Conservation (phyloP, 2,113 vertebrate species). For the Myotis brandtii region DNA sequence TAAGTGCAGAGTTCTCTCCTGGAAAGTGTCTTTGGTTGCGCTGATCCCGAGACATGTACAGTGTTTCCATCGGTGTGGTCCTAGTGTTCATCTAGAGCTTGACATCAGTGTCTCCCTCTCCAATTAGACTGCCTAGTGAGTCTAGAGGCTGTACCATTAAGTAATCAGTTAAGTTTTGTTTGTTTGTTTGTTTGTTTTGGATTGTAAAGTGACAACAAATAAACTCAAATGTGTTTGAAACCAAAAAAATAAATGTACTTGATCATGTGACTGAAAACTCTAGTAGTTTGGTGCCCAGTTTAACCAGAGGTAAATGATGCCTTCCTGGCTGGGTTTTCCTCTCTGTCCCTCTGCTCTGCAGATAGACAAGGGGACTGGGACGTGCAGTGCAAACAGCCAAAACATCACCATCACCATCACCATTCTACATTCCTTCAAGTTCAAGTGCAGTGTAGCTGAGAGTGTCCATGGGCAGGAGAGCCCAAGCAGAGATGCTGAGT, state of each 20-base stretch:
- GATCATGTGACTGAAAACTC: background rate
- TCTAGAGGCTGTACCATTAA: background rate
- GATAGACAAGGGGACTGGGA: too few species aligned
- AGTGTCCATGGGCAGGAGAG: too few species aligned
- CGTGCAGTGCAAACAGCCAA: too few species aligned
- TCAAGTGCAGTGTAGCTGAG: background rate
- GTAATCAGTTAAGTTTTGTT: background rate
- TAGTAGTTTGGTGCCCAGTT: background rate
- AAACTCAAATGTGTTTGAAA: background rate
- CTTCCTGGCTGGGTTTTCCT: background rate
- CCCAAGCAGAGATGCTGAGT: too few species aligned
- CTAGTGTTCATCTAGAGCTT: background rate
- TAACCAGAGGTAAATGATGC: background rate
- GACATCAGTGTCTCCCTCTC: background rate
- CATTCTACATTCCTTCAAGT: background rate
- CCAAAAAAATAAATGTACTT: background rate
- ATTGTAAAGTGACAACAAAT: background rate
- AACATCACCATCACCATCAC: too few species aligned
- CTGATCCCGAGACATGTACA: too few species aligned
- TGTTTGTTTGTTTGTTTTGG: too few species aligned
- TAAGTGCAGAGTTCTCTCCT: background rate
- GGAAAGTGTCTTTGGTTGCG: background rate
- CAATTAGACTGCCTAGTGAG: background rate
- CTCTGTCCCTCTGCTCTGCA: background rate
- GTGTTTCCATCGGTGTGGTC: background rate